Conservation (phyloP, 2,888 invertebrate species). For the Acheta domesticus region DNA sequence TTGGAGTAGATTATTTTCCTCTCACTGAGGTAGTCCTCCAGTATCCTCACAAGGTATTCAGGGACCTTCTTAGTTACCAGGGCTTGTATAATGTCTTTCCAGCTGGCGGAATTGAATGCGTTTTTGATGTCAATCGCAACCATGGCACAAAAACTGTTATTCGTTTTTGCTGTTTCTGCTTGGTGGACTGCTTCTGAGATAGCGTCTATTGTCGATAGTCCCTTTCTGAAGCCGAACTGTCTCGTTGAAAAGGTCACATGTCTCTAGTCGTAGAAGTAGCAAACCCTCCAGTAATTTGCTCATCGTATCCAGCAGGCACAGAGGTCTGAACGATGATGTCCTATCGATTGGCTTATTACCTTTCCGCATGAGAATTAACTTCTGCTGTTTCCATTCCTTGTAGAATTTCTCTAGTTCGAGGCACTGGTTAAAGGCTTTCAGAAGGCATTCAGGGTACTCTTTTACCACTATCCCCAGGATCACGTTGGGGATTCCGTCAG, state of each 20-base stretch:
- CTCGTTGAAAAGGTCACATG: background rate
- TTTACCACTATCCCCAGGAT: background rate
- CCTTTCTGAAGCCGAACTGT: background rate
- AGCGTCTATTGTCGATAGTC: background rate
- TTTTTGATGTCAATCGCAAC: background rate
- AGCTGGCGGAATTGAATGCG: background rate
- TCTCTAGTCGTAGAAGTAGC: background rate
- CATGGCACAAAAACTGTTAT: background rate
- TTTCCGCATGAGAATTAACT: background rate
- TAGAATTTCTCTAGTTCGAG: background rate
- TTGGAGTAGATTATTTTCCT: background rate
- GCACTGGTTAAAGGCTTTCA: background rate
- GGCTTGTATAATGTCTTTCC: background rate
- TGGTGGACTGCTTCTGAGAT: background rate
- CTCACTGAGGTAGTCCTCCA: background rate
- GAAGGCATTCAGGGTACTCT: background rate
- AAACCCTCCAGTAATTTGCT: background rate
- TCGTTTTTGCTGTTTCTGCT: background rate
- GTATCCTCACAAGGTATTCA: background rate
- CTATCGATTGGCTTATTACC: background rate
- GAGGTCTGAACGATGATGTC: background rate
- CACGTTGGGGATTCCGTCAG: background rate
- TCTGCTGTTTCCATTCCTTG: background rate
- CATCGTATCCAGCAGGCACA: background rate
- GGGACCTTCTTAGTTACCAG: background rate